phyloP scores from a whole-genome alignment of 1,140 invertebrate genomes.

The Ostrea denselamellosa region DNA sequence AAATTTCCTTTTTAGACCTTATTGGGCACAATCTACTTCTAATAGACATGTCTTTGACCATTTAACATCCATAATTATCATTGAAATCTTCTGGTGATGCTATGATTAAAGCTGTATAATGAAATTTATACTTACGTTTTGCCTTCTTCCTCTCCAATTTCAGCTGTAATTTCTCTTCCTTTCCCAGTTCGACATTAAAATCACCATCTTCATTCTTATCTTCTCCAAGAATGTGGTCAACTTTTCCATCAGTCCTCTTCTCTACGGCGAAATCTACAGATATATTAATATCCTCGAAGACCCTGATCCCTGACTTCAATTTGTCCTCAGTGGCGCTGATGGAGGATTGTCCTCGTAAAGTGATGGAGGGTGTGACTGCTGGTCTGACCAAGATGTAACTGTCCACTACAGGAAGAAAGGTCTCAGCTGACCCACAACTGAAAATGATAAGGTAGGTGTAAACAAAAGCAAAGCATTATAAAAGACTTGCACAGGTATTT shows the following conservation, averaged over 20 bases:
- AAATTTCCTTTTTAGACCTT: too few relatives aligned
- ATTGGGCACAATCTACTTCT: too few relatives aligned
- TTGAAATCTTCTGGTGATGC: too few relatives aligned
- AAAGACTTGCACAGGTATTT: neutral
- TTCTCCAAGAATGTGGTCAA: conserved; percentile 53
- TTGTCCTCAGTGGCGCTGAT: conserved; percentile 91
- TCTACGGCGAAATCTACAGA: conserved; percentile 69
- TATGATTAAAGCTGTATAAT: too few relatives aligned
- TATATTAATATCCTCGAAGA: conserved; percentile 90
- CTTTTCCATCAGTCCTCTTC: neutral
- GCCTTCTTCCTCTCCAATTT: conserved; percentile 58
- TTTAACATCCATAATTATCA: too few relatives aligned
- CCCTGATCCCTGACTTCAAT: conserved; percentile 89
- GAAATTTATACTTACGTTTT: conserved; percentile 58
- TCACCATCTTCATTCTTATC: conserved; percentile 62
- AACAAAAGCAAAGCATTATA: neutral
- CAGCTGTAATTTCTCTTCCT: conserved; percentile 56
- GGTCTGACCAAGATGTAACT: conserved; percentile 92
- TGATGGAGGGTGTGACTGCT: conserved; percentile 90
- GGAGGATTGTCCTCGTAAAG: conserved; percentile 88
- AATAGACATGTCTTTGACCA: too few relatives aligned
- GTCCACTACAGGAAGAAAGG: conserved; percentile 86
- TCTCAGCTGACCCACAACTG: conserved; percentile 68
- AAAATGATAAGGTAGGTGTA: conserved; percentile 11
- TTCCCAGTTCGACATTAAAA: conserved; percentile 4